Evolutionary conservation across 2,113 vertebrate species (phyloP).

Genomic region (Ceyx cyanopectus): DNA sequence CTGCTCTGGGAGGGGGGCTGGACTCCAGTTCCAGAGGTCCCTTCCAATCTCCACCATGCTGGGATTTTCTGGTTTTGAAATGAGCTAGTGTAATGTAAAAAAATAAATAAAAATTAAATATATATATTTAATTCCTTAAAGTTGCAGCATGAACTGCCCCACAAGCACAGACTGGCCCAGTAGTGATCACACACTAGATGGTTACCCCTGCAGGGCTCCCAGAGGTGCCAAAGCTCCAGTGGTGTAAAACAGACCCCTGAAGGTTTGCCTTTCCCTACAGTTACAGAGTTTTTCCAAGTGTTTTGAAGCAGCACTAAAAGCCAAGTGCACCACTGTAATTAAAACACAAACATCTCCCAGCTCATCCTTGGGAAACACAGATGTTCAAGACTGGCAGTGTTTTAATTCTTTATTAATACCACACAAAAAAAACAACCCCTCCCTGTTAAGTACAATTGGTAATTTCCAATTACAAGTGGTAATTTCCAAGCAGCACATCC

Average conservation of each 20-base stretch:
- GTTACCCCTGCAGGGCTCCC: neutral
- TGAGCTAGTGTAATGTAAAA: neutral
- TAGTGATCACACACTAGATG: fast-evolving
- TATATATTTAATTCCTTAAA: neutral
- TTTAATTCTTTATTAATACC: neutral
- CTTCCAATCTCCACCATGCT: too few species aligned
- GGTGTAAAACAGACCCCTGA: fast-evolving
- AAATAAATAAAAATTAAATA: neutral
- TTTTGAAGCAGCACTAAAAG: neutral
- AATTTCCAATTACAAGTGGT: too few species aligned
- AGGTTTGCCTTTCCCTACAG: neutral
- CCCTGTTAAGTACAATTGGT: fast-evolving
- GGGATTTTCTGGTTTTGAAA: neutral
- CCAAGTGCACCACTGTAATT: fast-evolving
- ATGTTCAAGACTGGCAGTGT: neutral
- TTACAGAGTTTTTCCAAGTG: fast-evolving
- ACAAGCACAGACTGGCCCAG: neutral
- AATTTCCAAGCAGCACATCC: neutral
- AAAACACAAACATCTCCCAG: neutral
- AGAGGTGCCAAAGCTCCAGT: neutral
- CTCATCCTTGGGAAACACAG: neutral
- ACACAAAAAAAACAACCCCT: neutral
- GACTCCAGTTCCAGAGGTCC: too few species aligned
- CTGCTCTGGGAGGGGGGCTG: too few species aligned
- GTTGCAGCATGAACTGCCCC: fast-evolving